Conservation (phyloP, 1,140 invertebrate species). For the Eumaeus atala region DNA sequence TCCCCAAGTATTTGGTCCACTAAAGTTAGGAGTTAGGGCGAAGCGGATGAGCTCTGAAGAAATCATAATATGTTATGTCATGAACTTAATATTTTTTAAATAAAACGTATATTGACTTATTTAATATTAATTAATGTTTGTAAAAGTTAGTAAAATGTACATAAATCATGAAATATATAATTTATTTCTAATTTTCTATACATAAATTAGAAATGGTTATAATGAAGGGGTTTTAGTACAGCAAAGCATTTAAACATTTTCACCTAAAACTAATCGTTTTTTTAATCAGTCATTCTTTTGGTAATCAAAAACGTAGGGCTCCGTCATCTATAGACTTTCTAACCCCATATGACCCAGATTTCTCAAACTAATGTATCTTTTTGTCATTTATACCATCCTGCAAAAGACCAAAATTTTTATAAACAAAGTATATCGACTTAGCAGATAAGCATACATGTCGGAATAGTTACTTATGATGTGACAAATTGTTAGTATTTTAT, state of each 20-base stretch:
- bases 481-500: neutral
- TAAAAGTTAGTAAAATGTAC: no score
- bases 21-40: constrained; percentile 68
- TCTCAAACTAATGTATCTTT: neutral
- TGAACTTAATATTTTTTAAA: constrained; percentile 13
- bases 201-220: no score
- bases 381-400: constrained; percentile 28
- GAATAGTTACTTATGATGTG: neutral
- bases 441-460: constrained; percentile 1
- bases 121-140: neutral
- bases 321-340: neutral
- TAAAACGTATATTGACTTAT: constrained; percentile 10
- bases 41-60: constrained; percentile 62
- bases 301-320: no score
- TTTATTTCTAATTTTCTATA: no score
- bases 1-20: constrained; percentile 9
- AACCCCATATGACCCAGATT: constrained; percentile 3
- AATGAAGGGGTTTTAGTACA: neutral
- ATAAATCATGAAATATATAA: no score
- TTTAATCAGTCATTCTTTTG: constrained; percentile 6
- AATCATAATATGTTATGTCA: constrained; percentile 13
- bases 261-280: neutral
- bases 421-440: constrained; percentile 11
- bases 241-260: constrained; percentile 2
- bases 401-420: constrained; percentile 25